Percentiles rank a stretch among this genome's conserved stretches.
Evolutionary conservation across 2,888 invertebrate genomes (phyloP).

Genomic region (Mythimna ferrago): DNA sequence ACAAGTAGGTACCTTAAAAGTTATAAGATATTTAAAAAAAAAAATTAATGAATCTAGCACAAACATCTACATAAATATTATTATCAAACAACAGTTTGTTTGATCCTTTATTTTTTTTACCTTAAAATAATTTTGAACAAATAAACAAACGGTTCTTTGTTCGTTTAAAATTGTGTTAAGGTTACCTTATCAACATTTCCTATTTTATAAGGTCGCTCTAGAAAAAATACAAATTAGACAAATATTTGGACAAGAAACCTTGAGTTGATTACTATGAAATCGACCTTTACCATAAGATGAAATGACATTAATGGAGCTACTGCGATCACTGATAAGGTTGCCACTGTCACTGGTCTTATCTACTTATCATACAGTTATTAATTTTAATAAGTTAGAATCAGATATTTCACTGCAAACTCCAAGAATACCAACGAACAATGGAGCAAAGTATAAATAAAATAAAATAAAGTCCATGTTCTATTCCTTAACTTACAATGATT

Average conservation of each 20-base stretch:
- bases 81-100: no score
- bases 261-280: neutral
- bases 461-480: no score
- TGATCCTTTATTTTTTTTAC: no score
- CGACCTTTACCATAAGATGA: neutral
- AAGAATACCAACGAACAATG: no score
- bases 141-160: neutral
- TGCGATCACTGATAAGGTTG: neutral
- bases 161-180: neutral
- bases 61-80: no score
- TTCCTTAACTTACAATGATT: no score
- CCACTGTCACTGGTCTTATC: neutral
- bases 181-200: slow-evolving; percentile 11
- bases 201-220: neutral
- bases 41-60: no score
- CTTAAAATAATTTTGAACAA: neutral
- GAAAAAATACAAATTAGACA: neutral
- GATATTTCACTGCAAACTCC: no score
- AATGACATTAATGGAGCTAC: neutral
- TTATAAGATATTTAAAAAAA: neutral
- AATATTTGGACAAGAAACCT: slow-evolving; percentile 18
- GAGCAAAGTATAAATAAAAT: no score
- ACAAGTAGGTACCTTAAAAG: neutral
- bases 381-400: neutral
- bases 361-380: neutral